A percentile compares a stretch with the other conserved stretches of the same genome.
Conservation (phyloP, 1,140 invertebrate species). For the Anthonomus grandis region DNA sequence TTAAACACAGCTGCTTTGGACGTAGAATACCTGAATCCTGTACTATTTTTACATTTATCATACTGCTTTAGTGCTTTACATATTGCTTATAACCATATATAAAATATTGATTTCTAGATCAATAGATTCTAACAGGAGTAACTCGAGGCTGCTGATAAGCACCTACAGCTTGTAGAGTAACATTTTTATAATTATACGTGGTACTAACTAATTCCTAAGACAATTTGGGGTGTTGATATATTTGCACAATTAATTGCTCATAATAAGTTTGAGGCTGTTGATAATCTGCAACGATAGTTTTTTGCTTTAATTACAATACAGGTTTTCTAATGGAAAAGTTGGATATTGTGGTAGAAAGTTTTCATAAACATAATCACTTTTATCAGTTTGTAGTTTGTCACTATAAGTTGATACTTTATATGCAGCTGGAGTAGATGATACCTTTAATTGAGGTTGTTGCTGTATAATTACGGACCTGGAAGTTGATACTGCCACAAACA, state of each 20-base stretch:
- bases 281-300: not conserved
- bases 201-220: constrained; percentile 1
- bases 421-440: constrained; percentile 21
- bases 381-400: not conserved
- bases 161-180: constrained; percentile 15
- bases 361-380: constrained; percentile 1
- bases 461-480: constrained; percentile 7
- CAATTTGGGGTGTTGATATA: constrained; percentile 11
- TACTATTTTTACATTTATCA: constrained; percentile 47
- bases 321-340: constrained; percentile 9
- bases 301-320: not conserved
- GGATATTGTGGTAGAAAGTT: not conserved
- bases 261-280: constrained; percentile 8
- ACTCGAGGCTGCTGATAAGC: not conserved
- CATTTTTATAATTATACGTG: constrained; percentile 18
- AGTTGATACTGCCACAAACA: constrained; percentile 9
- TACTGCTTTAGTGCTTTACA: constrained; percentile 48
- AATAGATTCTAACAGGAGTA: not conserved
- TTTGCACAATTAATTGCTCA: not conserved
- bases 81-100: not conserved
- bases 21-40: constrained; percentile 34
- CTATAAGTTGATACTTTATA: constrained; percentile 3
- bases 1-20: not conserved
- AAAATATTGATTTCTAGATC: not conserved
- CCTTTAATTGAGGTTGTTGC: constrained; percentile 14